Conservation (phyloP, 2,113 vertebrate genomes). For the Laticauda colubrina region DNA sequence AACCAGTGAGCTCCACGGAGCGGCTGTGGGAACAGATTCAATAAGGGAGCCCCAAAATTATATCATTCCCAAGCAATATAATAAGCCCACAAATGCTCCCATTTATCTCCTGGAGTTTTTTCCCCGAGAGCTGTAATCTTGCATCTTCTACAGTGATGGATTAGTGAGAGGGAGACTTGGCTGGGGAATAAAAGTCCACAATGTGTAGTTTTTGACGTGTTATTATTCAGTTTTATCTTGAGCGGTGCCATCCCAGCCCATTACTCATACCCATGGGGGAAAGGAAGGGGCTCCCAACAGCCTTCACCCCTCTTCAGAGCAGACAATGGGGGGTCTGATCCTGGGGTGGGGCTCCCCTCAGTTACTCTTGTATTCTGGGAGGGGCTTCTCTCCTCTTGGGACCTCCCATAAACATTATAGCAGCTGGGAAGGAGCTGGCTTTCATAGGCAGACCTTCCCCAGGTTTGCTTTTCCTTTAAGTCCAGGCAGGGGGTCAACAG, state of each 20-base stretch:
- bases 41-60: slow-evolving; percentile 68
- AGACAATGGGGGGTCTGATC: background rate
- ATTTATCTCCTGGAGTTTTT: slow-evolving; percentile 76
- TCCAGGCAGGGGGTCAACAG: background rate
- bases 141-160: slow-evolving; percentile 78
- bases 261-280: slow-evolving; percentile 72
- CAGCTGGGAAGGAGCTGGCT: background rate
- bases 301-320: slow-evolving; percentile 18
- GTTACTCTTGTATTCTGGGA: background rate
- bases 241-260: slow-evolving; percentile 72
- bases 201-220: slow-evolving; percentile 77
- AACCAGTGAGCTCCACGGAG: slow-evolving; percentile 16
- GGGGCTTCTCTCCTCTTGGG: background rate
- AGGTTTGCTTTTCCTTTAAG: background rate
- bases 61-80: slow-evolving; percentile 74
- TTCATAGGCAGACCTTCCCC: background rate
- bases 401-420: background rate
- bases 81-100: slow-evolving; percentile 79
- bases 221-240: slow-evolving; percentile 82
- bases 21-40: slow-evolving; percentile 64
- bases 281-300: background rate
- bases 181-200: slow-evolving; percentile 80
- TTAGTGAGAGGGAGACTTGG: slow-evolving; percentile 75
- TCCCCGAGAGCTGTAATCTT: slow-evolving; percentile 69
- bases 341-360: background rate